Conservation (phyloP, 2,113 vertebrate species). For the Nyctereutes procyonoides region DNA sequence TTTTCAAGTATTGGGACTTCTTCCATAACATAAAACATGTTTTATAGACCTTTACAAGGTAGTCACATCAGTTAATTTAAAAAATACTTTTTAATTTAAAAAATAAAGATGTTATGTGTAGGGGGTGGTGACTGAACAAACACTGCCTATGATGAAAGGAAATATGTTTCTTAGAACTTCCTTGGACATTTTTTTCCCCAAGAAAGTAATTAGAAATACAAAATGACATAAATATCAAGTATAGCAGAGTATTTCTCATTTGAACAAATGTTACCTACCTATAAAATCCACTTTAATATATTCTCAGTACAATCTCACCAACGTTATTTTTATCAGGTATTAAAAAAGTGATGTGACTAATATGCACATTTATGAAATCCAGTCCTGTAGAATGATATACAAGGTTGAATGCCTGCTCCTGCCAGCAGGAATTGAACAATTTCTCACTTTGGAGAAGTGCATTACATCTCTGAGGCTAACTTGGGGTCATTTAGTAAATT, state of each 20-base stretch:
- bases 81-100: not conserved
- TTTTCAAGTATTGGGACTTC: not conserved
- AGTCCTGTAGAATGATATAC: not conserved
- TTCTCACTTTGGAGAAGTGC: not conserved
- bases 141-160: not conserved
- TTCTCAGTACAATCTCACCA: not conserved
- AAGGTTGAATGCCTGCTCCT: constrained; percentile 13
- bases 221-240: constrained; percentile 48
- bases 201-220: not conserved
- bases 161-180: not conserved
- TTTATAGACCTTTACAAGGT: not conserved
- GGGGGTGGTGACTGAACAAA: not conserved
- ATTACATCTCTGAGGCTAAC: constrained; percentile 27
- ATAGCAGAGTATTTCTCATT: not conserved
- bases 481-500: constrained; percentile 56
- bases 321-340: not conserved
- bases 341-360: not conserved
- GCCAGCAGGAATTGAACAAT: constrained; percentile 21
- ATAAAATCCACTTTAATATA: constrained; percentile 33
- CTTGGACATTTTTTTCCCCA: not conserved
- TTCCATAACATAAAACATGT: constrained; percentile 37
- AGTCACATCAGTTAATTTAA: not conserved
- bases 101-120: not conserved
- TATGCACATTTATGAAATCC: not conserved
- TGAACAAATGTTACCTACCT: not conserved